Evolutionary conservation across 2,797 vertebrate species (phyloP).

Genomic region (Tadarida brasiliensis): DNA sequence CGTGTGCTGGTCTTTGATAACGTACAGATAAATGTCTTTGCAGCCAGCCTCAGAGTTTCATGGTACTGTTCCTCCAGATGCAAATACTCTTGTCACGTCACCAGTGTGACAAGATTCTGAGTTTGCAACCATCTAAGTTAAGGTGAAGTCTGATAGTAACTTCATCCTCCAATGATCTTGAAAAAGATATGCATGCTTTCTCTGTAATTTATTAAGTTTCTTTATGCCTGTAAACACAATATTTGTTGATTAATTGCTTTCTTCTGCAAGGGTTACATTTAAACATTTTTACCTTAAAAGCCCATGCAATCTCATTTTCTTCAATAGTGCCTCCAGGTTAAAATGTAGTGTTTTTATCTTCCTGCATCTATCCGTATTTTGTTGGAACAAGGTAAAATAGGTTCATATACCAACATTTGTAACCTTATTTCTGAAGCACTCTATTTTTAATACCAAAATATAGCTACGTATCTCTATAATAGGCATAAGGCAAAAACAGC

Average conservation of each 20-base stretch:
- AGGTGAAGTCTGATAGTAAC: background rate
- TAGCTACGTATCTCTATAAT: background rate
- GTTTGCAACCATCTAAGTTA: background rate
- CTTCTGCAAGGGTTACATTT: background rate
- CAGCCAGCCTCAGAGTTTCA: background rate
- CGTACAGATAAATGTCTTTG: fast-evolving
- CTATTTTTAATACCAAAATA: background rate
- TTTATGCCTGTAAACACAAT: background rate
- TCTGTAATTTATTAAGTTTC: background rate
- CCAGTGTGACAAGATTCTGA: background rate
- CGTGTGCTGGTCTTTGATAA: background rate
- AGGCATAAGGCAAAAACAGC: background rate
- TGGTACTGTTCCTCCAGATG: background rate
- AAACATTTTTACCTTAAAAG: background rate
- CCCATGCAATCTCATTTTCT: background rate
- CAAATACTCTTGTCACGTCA: background rate
- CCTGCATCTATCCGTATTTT: background rate
- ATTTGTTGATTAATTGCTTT: background rate
- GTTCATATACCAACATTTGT: background rate
- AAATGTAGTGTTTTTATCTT: background rate
- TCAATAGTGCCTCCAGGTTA: background rate
- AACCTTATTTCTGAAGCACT: background rate
- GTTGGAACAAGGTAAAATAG: background rate
- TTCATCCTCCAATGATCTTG: background rate
- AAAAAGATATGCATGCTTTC: background rate